phyloP scores from a whole-genome alignment of 2,888 invertebrate genomes.

The Chamaedrilus cognettii region DNA sequence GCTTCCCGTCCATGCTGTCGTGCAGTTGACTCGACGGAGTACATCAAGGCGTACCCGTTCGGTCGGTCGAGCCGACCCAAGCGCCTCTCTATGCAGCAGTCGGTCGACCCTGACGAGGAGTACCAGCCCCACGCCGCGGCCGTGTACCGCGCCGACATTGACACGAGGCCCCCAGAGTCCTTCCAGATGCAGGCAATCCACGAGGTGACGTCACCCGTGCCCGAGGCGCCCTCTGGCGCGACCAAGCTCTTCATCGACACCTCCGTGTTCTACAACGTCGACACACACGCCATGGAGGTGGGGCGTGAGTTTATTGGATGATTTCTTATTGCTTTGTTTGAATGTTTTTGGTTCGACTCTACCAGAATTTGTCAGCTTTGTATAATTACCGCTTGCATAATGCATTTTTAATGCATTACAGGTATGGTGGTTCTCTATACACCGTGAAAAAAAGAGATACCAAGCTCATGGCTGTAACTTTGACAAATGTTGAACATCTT shows the following conservation, averaged over 20 bases:
- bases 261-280: slow-evolving; percentile 54
- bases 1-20: too few species aligned
- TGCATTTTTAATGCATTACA: too few species aligned
- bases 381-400: too few species aligned
- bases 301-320: too few species aligned
- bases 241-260: slow-evolving; percentile 51
- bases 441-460: too few species aligned
- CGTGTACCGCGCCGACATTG: slow-evolving; percentile 36
- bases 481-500: too few species aligned
- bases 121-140: slow-evolving; percentile 38
- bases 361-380: too few species aligned
- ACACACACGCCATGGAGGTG: slow-evolving; percentile 59
- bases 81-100: slow-evolving; percentile 38
- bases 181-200: slow-evolving; percentile 12
- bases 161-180: slow-evolving; percentile 41
- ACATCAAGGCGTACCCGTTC: slow-evolving; percentile 18
- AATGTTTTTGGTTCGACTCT: too few species aligned
- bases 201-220: slow-evolving; percentile 45
- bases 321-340: too few species aligned
- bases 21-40: background rate
- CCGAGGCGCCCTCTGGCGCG: slow-evolving; percentile 41
- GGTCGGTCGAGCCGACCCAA: slow-evolving; percentile 24
- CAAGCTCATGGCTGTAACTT: too few species aligned
- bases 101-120: slow-evolving; percentile 39
- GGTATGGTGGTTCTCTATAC: too few species aligned